Percentiles rank a stretch among this genome's conserved stretches.
phyloP scores from a whole-genome alignment of 2,797 vertebrate genomes.

The Enteromius trimaculatus region DNA sequence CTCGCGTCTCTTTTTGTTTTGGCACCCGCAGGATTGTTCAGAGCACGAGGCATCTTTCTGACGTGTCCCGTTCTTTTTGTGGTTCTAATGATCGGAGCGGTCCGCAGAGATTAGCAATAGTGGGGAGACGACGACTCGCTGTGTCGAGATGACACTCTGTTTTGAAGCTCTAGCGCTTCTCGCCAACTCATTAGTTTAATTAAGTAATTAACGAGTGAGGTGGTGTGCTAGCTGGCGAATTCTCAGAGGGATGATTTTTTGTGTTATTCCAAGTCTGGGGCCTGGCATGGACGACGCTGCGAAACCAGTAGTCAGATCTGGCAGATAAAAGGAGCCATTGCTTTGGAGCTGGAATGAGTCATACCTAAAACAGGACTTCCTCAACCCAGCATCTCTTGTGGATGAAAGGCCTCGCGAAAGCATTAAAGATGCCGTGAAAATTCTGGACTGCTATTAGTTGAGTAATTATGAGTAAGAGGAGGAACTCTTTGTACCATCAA shows the following conservation, averaged over 20 bases:
- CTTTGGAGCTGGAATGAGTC: conserved; percentile 11
- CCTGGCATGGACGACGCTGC: conserved; percentile 13
- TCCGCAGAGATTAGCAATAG: conserved; percentile 41
- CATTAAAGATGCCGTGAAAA: conserved; percentile 23
- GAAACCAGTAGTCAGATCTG: conserved; percentile 43
- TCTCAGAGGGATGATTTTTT: conserved; percentile 55
- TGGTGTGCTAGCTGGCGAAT: conserved; percentile 64
- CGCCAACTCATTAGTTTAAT: conserved; percentile 72
- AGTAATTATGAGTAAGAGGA: conserved; percentile 41
- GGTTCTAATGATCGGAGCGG: conserved; percentile 46
- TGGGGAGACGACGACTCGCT: conserved; percentile 21
- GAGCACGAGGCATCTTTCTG: conserved; percentile 20
- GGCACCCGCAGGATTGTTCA: conserved; percentile 4
- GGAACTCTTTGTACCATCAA: conserved; percentile 3
- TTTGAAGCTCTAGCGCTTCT: conserved; percentile 56
- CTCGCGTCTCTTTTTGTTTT: conserved; percentile 42
- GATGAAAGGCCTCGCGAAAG: conserved; percentile 16
- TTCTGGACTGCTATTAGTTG: conserved; percentile 26
- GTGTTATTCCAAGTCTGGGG: conserved; percentile 39
- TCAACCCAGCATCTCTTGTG: background rate
- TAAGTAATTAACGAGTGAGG: conserved; percentile 69
- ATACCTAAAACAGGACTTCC: conserved; percentile 32
- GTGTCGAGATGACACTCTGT: conserved; percentile 45
- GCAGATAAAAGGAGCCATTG: conserved; percentile 17
- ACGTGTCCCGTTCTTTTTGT: conserved; percentile 32